Evolutionary conservation across 2,113 vertebrate genomes (phyloP).

Genomic region (Fregata magnificens): DNA sequence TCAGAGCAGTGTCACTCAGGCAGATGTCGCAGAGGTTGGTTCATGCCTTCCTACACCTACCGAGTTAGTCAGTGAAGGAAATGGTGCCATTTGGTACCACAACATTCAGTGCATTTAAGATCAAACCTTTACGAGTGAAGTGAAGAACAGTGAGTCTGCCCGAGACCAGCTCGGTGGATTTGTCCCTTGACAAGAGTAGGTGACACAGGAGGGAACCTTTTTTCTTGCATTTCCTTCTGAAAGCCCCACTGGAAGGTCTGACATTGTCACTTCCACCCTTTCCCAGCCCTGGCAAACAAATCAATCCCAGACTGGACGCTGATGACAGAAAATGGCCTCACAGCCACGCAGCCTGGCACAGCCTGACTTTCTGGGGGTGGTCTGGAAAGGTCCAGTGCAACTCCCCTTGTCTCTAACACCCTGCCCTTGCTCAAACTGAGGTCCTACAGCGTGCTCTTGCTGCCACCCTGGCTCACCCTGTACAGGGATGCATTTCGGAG

Average conservation of each 20-base stretch:
- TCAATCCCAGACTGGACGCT: neutral
- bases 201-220: neutral
- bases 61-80: neutral
- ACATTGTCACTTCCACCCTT: neutral
- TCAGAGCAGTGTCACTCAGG: neutral
- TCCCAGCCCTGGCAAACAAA: neutral
- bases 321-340: neutral
- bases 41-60: neutral
- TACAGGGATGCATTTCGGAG: neutral
- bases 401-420: neutral
- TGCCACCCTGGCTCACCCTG: neutral
- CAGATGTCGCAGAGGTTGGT: neutral
- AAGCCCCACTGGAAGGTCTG: neutral
- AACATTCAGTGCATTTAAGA: neutral
- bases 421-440: neutral
- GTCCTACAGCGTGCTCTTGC: neutral
- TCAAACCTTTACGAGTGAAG: neutral
- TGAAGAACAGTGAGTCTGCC: neutral
- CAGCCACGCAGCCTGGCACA: neutral
- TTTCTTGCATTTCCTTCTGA: neutral
- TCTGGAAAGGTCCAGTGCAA: neutral
- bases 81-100: neutral
- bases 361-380: neutral
- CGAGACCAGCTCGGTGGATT: neutral
- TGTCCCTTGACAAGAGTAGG: neutral